Evolutionary conservation across 2,797 vertebrate genomes (phyloP).

Genomic region (Acomys russatus): DNA sequence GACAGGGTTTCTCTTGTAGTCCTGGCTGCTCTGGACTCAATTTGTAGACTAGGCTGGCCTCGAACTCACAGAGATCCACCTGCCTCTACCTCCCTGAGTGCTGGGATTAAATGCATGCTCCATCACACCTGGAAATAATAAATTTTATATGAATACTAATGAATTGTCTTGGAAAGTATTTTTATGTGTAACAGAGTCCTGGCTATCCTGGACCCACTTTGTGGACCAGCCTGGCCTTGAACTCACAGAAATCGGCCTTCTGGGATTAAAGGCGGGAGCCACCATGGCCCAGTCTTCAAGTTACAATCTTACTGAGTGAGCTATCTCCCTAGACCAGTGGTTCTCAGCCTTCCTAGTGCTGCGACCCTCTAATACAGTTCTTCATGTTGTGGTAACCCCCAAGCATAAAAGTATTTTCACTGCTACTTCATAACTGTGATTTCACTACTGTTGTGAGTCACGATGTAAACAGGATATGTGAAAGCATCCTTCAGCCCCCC

Average conservation of each 20-base stretch:
- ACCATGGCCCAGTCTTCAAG: no score
- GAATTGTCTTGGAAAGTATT: not conserved
- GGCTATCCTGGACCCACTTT: not conserved
- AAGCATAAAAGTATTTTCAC: no score
- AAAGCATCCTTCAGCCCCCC: not conserved
- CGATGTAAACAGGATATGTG: not conserved
- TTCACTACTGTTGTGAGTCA: not conserved
- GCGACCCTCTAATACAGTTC: not conserved
- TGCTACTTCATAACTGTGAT: not conserved
- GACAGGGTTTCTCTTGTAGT: no score
- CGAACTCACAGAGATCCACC: no score
- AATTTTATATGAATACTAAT: not conserved
- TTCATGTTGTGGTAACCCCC: not conserved
- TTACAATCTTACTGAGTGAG: not conserved
- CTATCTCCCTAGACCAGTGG: not conserved
- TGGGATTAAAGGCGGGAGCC: not conserved
- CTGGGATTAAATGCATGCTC: no score
- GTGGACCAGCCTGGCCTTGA: not conserved
- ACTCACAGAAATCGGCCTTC: not conserved
- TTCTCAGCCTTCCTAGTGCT: not conserved
- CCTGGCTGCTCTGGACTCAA: no score
- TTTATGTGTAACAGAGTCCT: not conserved
- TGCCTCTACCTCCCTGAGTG: no score
- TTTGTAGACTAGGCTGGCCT: no score
- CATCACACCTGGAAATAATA: constrained; percentile 39